These are phyloP conservation scores for Lycodopsis pacificus DNA, from an alignment of 2,797 vertebrate species.

Conservation along the genomic window DNA sequence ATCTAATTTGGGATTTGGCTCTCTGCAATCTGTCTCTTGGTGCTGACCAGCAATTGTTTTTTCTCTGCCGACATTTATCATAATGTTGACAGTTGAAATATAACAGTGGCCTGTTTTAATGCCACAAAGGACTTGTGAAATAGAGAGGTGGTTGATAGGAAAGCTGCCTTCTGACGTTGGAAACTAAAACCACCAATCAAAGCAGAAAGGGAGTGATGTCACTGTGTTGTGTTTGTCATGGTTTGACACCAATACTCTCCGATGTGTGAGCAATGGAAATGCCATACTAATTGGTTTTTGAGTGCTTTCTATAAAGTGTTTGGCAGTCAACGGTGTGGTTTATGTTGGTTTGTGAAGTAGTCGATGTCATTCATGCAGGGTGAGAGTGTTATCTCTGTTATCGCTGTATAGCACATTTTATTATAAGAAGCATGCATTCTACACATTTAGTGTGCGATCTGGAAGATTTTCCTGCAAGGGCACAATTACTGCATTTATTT, in stretches of 20 bases:
- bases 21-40: constrained; percentile 63
- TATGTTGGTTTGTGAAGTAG: constrained; percentile 10
- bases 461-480: neutral
- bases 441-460: neutral
- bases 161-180: constrained; percentile 1
- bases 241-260: constrained; percentile 5
- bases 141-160: neutral
- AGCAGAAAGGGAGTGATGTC: neutral
- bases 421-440: neutral
- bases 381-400: neutral
- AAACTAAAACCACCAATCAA: neutral
- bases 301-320: constrained; percentile 25
- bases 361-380: neutral
- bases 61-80: constrained; percentile 12
- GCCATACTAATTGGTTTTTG: constrained; percentile 21
- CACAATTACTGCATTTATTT: neutral
- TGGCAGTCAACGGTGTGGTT: constrained; percentile 27
- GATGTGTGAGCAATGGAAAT: neutral
- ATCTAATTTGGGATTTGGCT: constrained; percentile 75
- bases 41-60: constrained; percentile 17
- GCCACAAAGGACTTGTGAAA: neutral
- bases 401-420: constrained; percentile 1
- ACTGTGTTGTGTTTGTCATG: neutral
- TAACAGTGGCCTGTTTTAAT: neutral
- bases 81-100: neutral